Conservation (phyloP, 2,113 vertebrate genomes). For the Prolemur simus region DNA sequence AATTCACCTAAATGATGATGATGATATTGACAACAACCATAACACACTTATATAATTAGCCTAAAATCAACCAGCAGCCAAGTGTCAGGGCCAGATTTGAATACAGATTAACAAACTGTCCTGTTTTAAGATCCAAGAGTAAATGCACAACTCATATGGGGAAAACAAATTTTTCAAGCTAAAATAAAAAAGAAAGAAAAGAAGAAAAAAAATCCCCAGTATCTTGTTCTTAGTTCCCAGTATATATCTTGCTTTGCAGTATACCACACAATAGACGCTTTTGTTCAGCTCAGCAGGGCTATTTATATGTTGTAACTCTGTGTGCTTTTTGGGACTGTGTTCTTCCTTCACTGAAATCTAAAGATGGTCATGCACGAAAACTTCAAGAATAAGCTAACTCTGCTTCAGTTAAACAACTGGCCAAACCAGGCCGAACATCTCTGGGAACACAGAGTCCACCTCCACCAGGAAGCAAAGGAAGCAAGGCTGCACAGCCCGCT, state of each 20-base stretch:
- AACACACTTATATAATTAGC: background rate
- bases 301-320: constrained; percentile 51
- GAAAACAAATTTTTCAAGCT: constrained; percentile 30
- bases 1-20: background rate
- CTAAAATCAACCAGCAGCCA: background rate
- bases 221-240: constrained; percentile 47
- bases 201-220: constrained; percentile 23
- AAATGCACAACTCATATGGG: background rate
- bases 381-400: constrained; percentile 21
- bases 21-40: background rate
- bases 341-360: constrained; percentile 63
- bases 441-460: background rate
- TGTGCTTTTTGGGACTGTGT: background rate
- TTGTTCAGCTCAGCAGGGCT: constrained; percentile 43
- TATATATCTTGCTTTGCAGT: constrained; percentile 35
- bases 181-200: background rate
- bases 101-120: background rate
- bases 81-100: background rate
- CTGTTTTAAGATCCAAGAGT: background rate
- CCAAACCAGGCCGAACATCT: background rate
- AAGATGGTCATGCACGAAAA: constrained; percentile 40
- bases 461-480: background rate
- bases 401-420: background rate
- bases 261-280: constrained; percentile 48
- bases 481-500: no score